phyloP scores from a whole-genome alignment of 2,888 invertebrate species.

The Chelonus formosanus region DNA sequence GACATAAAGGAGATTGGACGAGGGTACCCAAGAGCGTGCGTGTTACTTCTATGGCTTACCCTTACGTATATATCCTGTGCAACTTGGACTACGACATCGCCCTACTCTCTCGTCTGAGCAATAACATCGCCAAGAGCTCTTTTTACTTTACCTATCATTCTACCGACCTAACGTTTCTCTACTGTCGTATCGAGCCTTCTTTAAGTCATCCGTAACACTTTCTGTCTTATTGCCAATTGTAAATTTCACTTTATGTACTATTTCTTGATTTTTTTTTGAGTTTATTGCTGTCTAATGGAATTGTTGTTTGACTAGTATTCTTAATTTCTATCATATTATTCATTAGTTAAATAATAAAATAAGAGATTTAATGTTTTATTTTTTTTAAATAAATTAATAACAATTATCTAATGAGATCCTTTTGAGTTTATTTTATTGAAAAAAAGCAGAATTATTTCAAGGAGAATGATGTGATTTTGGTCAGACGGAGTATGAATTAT shows the following conservation, averaged over 20 bases:
- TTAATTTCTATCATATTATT: no score
- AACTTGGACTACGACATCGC: constrained; percentile 18
- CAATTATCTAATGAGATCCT: no score
- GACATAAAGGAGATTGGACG: constrained; percentile 59
- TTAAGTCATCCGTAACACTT: constrained; percentile 14
- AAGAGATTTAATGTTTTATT: not conserved
- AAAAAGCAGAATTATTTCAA: no score
- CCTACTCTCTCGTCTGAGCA: constrained; percentile 19
- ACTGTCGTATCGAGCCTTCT: constrained; percentile 8
- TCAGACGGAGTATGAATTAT: no score
- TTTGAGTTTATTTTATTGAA: no score
- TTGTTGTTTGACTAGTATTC: not conserved
- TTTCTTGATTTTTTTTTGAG: not conserved
- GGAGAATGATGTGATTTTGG: no score
- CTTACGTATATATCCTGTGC: constrained; percentile 33
- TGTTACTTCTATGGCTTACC: constrained; percentile 47
- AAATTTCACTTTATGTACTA: constrained; percentile 18
- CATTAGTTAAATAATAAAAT: no score
- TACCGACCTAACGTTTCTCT: constrained; percentile 3
- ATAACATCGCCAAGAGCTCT: constrained; percentile 22
- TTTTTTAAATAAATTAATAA: not conserved
- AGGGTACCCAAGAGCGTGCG: constrained; percentile 43
- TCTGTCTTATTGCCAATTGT: constrained; percentile 16
- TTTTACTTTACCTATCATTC: constrained; percentile 11
- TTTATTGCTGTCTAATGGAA: constrained; percentile 5